Evolutionary conservation across 2,888 invertebrate species (phyloP).

Genomic region (Osmoderma eremita): DNA sequence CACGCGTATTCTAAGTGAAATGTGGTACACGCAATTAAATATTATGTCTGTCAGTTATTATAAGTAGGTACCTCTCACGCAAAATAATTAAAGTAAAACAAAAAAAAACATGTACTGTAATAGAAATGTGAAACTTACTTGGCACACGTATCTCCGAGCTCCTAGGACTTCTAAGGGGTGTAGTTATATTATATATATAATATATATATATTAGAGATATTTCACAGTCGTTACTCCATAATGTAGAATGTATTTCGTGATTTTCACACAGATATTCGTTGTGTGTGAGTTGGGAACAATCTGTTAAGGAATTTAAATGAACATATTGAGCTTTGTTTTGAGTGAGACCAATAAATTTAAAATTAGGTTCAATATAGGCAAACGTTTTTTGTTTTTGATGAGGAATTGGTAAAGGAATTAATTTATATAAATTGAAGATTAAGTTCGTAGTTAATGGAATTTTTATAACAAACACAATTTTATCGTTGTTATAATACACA

Average conservation of each 20-base stretch:
- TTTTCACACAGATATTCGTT: slow-evolving; percentile 11
- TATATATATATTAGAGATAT: slow-evolving; percentile 19
- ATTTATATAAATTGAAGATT: not conserved
- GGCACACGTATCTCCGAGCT: too few relatives aligned
- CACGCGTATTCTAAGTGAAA: too few relatives aligned
- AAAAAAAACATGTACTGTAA: too few relatives aligned
- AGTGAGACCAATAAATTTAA: not conserved
- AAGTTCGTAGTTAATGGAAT: not conserved
- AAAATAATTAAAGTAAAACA: too few relatives aligned
- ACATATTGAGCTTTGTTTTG: slow-evolving; percentile 1
- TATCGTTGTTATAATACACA: not conserved
- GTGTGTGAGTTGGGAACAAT: slow-evolving; percentile 13
- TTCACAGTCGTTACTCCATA: not conserved
- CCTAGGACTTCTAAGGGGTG: too few relatives aligned
- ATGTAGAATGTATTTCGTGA: slow-evolving; percentile 8
- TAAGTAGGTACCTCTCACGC: too few relatives aligned
- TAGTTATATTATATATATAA: too few relatives aligned
- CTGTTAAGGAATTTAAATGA: slow-evolving; percentile 18
- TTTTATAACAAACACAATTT: not conserved
- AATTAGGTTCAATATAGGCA: not conserved
- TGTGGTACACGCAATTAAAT: too few relatives aligned
- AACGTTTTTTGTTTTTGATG: not conserved
- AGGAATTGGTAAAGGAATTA: slow-evolving; percentile 1
- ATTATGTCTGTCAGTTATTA: too few relatives aligned
- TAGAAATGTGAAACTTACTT: too few relatives aligned